Base-by-base conservation (phyloP, 2,888 invertebrate genomes). In the Laothoe populi region DNA sequence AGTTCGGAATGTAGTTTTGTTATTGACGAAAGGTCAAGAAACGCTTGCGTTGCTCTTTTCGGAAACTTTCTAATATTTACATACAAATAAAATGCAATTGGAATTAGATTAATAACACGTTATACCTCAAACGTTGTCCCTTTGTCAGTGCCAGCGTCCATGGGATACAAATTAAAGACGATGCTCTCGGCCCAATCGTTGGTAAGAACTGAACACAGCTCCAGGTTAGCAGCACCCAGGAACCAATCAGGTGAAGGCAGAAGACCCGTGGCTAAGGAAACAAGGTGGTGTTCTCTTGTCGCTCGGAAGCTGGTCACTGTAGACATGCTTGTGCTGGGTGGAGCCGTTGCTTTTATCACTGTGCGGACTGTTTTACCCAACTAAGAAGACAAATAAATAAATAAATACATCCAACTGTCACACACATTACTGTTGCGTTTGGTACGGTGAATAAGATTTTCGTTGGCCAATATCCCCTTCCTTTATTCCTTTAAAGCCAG, bases 91-190 rank as follows among this genome's bases (percentile, higher is more conserved):
- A n/a, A n/a, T n/a, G n/a, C n/a, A n/a, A n/a, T n/a, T n/a, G n/a
- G n/a, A n/a, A n/a, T n/a, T n/a, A n/a, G n/a, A n/a, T n/a, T n/a
- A n/a, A n/a, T n/a, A n/a, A n/a, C n/a, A n/a, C n/a, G n/a, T n/a
- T 83, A 88, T 81, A 97, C 97, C 94, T 96, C 96, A 80, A 99
- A 99, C 7, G 96, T 95, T 23, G 97, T 94, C 0, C 99, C 99
- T 75, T 95, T 95, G 77, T 99, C 99, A 0, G 98, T 99, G 0
- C 99, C 99, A 49, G 98, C 98, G 87, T 99, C 99, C 90, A 97
- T 97, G 0, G 99, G 99, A 79, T 96, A 98, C 13, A 99, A 92
- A 87, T 99, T 98, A 42, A 99, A 94, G 4, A 94, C 95, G 63
- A 96, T 90, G 62, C 95, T 94, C 57, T 96, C 95, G 4, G 96